phyloP scores from a whole-genome alignment of 2,888 invertebrate species.

The Notodonta dromedarius region DNA sequence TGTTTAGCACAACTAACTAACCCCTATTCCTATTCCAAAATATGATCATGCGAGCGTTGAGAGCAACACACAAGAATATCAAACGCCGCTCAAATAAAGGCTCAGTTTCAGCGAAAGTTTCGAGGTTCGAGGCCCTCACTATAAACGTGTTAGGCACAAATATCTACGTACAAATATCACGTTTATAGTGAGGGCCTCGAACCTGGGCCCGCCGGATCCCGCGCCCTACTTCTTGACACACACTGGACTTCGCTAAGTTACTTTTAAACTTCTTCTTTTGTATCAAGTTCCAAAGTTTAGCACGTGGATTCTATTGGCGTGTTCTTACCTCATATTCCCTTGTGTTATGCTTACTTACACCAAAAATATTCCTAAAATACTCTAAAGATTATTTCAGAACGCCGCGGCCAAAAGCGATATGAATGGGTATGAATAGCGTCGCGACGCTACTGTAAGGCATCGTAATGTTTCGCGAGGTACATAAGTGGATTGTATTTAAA shows the following conservation, averaged over 20 bases:
- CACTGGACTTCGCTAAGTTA: conserved; percentile 5
- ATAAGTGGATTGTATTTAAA: not conserved
- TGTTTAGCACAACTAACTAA: not conserved
- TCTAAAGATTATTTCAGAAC: not conserved
- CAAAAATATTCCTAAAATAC: no score
- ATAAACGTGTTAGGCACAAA: no score
- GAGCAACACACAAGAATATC: conserved; percentile 2
- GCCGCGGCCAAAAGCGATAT: no score
- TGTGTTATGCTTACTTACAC: no score
- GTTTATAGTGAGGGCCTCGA: conserved; percentile 4
- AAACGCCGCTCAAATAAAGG: not conserved
- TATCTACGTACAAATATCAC: no score
- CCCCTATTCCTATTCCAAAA: not conserved
- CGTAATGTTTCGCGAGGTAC: no score
- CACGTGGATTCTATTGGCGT: not conserved
- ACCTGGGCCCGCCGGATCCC: not conserved
- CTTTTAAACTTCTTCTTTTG: not conserved
- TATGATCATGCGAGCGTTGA: not conserved
- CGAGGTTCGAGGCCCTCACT: no score
- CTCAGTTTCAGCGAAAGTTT: conserved; percentile 6
- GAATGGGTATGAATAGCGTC: no score
- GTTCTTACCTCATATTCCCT: not conserved
- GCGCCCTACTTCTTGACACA: not conserved
- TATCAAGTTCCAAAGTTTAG: not conserved
- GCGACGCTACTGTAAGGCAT: no score